Evolutionary conservation across 2,888 invertebrate genomes (phyloP).

Genomic region (Lasioglossum leucozonium): DNA sequence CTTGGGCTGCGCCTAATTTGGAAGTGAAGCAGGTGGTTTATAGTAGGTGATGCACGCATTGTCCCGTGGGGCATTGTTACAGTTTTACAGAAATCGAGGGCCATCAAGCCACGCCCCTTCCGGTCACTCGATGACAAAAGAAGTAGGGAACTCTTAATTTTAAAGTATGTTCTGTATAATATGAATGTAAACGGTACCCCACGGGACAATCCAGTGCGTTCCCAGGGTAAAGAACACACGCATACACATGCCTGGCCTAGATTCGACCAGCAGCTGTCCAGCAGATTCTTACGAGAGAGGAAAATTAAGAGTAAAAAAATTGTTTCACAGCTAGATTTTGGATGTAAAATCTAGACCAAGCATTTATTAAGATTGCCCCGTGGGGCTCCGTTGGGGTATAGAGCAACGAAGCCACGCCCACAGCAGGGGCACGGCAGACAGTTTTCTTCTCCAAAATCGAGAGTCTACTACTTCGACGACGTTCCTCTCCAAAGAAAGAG

Average conservation of each 20-base stretch:
- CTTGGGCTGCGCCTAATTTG: not conserved
- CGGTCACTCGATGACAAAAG: not conserved
- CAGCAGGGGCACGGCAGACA: not conserved
- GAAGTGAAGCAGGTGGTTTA: not conserved
- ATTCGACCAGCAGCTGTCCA: not conserved
- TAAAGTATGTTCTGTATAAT: not conserved
- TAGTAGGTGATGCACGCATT: not conserved
- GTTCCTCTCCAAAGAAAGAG: not conserved
- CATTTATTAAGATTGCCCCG: not conserved
- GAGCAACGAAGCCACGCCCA: not conserved
- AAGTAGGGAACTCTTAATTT: not conserved
- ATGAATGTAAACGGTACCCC: not conserved
- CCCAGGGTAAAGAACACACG: not conserved
- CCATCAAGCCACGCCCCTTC: not conserved
- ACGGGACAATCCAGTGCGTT: not conserved
- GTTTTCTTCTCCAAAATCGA: not conserved
- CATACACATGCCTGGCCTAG: not conserved
- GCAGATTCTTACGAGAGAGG: not conserved
- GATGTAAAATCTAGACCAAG: not conserved
- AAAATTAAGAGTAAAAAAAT: slow-evolving; percentile 1
- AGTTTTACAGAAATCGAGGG: not conserved
- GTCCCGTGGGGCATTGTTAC: not conserved
- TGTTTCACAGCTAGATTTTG: not conserved
- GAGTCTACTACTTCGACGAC: not conserved
- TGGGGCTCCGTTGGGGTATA: not conserved